Evolutionary conservation across 2,888 invertebrate species (phyloP).

Genomic region (Synergus laeviventris): DNA sequence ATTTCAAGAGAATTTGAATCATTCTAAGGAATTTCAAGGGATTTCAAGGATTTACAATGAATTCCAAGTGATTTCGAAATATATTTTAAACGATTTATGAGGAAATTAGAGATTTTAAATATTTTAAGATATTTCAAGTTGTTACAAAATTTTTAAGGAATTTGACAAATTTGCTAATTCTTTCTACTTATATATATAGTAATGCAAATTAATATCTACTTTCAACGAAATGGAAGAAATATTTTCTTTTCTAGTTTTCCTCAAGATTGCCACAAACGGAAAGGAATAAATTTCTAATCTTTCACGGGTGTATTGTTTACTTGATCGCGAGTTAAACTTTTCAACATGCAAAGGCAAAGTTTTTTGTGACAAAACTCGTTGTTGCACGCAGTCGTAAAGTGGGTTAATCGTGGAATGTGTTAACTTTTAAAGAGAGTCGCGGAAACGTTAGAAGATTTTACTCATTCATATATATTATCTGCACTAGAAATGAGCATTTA

Average conservation of each 20-base stretch:
- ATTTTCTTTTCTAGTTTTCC: not conserved
- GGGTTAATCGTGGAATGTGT: slow-evolving; percentile 39
- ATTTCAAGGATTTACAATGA: no score
- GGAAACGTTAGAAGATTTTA: slow-evolving; percentile 31
- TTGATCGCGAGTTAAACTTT: slow-evolving; percentile 13
- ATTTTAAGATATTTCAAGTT: no score
- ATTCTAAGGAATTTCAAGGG: no score
- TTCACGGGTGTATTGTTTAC: slow-evolving; percentile 17
- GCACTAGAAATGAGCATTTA: slow-evolving; percentile 34
- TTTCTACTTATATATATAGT: no score
- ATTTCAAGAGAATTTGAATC: no score
- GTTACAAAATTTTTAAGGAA: no score
- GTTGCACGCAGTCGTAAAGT: slow-evolving; percentile 30
- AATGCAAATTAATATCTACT: no score
- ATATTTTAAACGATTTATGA: no score
- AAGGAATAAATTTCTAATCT: slow-evolving; percentile 27
- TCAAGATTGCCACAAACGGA: not conserved
- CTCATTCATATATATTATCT: slow-evolving; percentile 30
- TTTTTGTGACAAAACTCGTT: slow-evolving; percentile 27
- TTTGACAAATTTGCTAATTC: no score
- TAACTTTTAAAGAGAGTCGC: slow-evolving; percentile 39
- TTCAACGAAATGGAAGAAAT: not conserved
- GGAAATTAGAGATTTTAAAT: no score
- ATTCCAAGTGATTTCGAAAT: no score
- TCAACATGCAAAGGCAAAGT: slow-evolving; percentile 12